Evolutionary conservation across 2,797 vertebrate genomes (phyloP), one percentile per base, ranked within the genome.

Genomic region (Sus cebifrons): DNA sequence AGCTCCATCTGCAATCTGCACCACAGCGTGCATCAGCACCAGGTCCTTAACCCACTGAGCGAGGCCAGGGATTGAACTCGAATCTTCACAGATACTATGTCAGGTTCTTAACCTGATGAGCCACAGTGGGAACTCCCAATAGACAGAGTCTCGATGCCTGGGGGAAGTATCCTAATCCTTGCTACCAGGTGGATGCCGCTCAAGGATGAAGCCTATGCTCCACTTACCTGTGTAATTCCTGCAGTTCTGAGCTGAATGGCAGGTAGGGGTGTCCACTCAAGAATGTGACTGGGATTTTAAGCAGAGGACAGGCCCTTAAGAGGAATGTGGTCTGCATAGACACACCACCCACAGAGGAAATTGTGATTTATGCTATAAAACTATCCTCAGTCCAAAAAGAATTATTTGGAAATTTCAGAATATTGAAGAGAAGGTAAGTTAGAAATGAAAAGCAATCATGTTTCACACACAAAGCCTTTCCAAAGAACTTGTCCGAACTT

Each of bases 351-450:
- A 84, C 95, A 89, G 96, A 96, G 96, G 97, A 98, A 98, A 89
- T 86, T 98, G 96, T 97, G 97, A 96, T 94, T 96, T 96, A 97
- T 90, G 94, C 96, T 97, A 86, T 93, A 96, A 95, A 97, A 95
- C 94, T 97, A 94, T 97, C 95, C 96, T 97, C 97, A 97, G 98
- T 97, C 93, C 75, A 91, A 95, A 97, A 98, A 98, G 96, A 95
- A 97, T 97, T 95, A 97, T 97, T 98, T 97, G 97, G 95, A 95
- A 97, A 70, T 98, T 97, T 97, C 96, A 94, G 91, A 96, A 97
- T 88, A 97, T 89, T 94, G 98, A 95, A 83, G 98, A 70, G 96
- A 96, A 98, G 88, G 82, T 97, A 74, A 97, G 79, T 96, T 98
- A 97, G 91, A 98, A 95, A 96, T 97, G 75, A 97, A 97, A 88